These are phyloP conservation scores for Oligia fasciuncula DNA, from an alignment of 2,888 invertebrate genomes.

Conservation along the genomic window DNA sequence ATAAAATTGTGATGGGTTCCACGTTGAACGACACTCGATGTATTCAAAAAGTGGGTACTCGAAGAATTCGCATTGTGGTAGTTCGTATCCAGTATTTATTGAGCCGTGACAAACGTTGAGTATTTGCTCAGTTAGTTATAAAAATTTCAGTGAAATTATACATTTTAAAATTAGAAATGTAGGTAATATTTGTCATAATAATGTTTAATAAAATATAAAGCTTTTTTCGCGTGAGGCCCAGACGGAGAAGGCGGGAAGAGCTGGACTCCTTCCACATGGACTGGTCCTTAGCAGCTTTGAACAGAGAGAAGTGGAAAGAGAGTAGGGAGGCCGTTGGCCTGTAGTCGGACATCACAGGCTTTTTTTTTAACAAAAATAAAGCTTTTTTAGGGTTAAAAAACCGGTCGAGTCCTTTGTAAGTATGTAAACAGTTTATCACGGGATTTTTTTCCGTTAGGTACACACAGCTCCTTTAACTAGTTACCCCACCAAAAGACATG, in stretches of 20 bases:
- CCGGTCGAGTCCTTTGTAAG: too few relatives aligned
- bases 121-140: background rate
- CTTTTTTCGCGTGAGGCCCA: background rate
- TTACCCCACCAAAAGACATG: too few relatives aligned
- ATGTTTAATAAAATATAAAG: background rate
- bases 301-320: too few relatives aligned
- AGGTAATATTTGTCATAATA: background rate
- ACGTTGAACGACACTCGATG: conserved; percentile 9
- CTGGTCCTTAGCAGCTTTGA: too few relatives aligned
- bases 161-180: background rate
- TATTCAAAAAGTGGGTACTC: conserved; percentile 5
- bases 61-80: conserved; percentile 4
- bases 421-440: too few relatives aligned
- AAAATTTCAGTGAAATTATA: background rate
- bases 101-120: background rate
- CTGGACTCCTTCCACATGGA: too few relatives aligned
- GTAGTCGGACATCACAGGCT: too few relatives aligned
- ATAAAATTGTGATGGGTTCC: conserved; percentile 11
- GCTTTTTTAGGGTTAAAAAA: background rate
- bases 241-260: background rate
- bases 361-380: too few relatives aligned
- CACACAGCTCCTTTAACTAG: too few relatives aligned
- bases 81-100: conserved; percentile 21
- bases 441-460: too few relatives aligned
- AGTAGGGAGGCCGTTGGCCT: too few relatives aligned